Evolutionary conservation across 2,888 invertebrate genomes (phyloP), one percentile per base, ranked within the genome.

Genomic region (Oscheius sp.): DNA sequence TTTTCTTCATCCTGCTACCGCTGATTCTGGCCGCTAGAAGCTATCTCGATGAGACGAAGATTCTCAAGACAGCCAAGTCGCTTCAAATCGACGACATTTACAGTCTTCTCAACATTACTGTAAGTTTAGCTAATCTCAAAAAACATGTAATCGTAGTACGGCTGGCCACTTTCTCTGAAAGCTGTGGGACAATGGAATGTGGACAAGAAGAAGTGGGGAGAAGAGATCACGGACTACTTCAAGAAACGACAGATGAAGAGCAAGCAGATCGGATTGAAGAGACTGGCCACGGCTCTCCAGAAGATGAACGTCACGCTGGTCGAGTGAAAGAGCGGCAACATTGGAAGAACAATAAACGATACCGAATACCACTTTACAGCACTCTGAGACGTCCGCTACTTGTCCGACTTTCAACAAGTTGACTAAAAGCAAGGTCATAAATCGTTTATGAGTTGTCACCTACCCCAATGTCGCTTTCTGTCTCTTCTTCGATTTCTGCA

Each of bases 101-200:
- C 29, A 29, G 57, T 10, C 57, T 57, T 10, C 33, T 57, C 32
- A 57, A 57, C 29, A 57, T 57, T 29, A 57, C 57, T 33, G 21
- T 21, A 21, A 21, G 21, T 0, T 21, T 21, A 21, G 21, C 21
- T 21, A 21, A 21, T 21, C 21, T 21, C 21, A 21, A 21, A 21
- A 21, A 21, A 21, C 21, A 21, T 21, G 21, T 21, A 21, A 21
- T 21, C 21, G 21, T 21, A 21, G 21, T 57, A 57, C 29, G 57
- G 57, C n/a, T 57, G 57, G 57, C 57, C 57, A 33, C 32, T 57
- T 29, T 21, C 10, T 29, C 10, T 57, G 57, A 33, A 29, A 9
- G 57, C 21, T 29, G 57, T 57, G 21, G 57, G 57, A 10, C 33
- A 57, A 21, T 57, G 57, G 57, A 57, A 57, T 57, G 21, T 29